Conservation (phyloP, 2,113 vertebrate species). For the Pollimyrus isidori region DNA sequence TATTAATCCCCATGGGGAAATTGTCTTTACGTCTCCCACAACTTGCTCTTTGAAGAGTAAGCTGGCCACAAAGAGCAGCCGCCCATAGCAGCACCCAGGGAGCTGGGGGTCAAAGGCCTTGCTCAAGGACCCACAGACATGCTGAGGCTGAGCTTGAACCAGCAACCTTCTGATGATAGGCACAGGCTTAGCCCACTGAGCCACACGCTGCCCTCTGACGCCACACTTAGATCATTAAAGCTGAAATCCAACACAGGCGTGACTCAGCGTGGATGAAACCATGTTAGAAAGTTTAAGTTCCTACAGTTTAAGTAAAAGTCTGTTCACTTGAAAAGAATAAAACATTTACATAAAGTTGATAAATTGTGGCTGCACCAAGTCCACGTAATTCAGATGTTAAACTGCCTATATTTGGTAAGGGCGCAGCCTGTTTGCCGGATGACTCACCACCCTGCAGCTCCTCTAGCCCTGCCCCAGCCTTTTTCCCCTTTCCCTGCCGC, state of each 20-base stretch:
- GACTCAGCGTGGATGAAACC: background rate
- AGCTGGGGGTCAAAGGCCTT: too few relatives aligned
- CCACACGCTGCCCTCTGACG: too few relatives aligned
- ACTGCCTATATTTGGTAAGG: background rate
- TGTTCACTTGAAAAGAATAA: background rate
- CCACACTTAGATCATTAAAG: background rate
- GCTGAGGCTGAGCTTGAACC: too few relatives aligned
- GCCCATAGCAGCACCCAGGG: too few relatives aligned
- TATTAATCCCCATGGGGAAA: too few relatives aligned
- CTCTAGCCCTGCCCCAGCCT: background rate
- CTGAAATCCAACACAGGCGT: background rate
- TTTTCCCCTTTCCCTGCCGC: background rate
- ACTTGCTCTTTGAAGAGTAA: too few relatives aligned
- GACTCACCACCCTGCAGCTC: background rate
- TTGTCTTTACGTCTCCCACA: too few relatives aligned
- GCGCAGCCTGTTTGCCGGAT: background rate
- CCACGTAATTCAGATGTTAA: background rate
- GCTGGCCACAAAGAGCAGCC: too few relatives aligned
- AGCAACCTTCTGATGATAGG: too few relatives aligned
- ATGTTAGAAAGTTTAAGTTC: background rate
- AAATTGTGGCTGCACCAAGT: background rate
- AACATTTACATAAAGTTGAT: background rate
- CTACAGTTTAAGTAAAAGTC: background rate
- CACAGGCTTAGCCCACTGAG: too few relatives aligned
- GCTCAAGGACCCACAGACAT: too few relatives aligned